Conservation (phyloP, 2,113 vertebrate genomes). For the Pedetes capensis region DNA sequence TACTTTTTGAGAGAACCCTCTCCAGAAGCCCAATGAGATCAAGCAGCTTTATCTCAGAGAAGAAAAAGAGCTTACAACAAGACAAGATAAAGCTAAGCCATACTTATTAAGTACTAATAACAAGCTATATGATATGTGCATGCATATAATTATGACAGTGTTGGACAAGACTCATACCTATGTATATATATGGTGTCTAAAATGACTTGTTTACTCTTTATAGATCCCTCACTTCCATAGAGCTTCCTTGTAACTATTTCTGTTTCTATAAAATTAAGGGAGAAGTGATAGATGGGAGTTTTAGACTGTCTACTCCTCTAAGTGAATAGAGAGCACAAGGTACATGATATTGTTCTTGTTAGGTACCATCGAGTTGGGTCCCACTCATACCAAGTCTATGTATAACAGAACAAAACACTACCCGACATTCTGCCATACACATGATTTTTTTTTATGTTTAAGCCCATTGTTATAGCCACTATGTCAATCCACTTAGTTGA, state of each 20-base stretch:
- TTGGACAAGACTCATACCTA: neutral
- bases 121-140: neutral
- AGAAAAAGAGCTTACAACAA: neutral
- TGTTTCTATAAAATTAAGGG: neutral
- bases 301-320: neutral
- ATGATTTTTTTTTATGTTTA: no score
- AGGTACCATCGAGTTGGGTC: no score
- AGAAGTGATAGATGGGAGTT: neutral
- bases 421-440: no score
- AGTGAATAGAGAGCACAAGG: neutral
- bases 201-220: neutral
- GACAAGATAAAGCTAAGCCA: neutral
- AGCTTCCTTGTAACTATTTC: slow-evolving; percentile 12
- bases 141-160: neutral
- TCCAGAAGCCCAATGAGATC: neutral
- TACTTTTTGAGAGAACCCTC: neutral
- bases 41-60: neutral
- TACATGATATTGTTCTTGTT: no score
- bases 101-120: neutral
- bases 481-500: no score
- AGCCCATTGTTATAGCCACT: no score
- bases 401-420: no score
- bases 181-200: neutral
- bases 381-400: no score
- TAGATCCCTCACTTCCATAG: neutral